A percentile compares a stretch with the other conserved stretches of the same genome.
Evolutionary conservation across 2,888 invertebrate species (phyloP).

Genomic region (Harmothoe impar): DNA sequence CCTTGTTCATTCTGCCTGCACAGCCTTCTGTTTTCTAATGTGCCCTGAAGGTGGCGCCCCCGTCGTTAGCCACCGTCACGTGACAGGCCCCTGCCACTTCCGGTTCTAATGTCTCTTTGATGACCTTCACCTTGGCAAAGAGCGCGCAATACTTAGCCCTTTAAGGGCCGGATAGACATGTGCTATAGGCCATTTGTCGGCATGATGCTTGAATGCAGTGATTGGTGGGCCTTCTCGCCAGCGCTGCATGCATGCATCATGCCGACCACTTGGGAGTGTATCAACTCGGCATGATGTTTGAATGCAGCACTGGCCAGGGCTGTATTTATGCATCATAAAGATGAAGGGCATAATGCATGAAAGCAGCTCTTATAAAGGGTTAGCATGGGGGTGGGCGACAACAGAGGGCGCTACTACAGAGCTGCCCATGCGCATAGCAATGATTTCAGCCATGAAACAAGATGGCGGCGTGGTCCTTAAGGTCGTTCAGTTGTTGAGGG

Average conservation of each 20-base stretch:
- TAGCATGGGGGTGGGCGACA: too few species aligned
- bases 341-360: too few species aligned
- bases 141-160: neutral
- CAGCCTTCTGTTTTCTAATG: conserved; percentile 29
- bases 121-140: conserved; percentile 48
- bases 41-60: neutral
- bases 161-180: neutral
- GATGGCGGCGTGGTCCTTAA: neutral
- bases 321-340: too few species aligned
- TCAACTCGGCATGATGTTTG: too few species aligned
- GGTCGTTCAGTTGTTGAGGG: too few species aligned
- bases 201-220: too few species aligned
- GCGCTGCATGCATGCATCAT: too few species aligned
- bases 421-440: neutral
- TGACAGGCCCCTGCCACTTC: neutral
- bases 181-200: too few species aligned
- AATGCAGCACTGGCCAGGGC: too few species aligned
- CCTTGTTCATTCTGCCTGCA: neutral
- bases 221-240: too few species aligned
- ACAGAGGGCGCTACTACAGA: conserved; percentile 11
- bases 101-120: conserved; percentile 33
- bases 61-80: conserved; percentile 24
- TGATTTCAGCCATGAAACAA: neutral
- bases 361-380: too few species aligned
- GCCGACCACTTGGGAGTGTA: too few species aligned